Conservation (phyloP, 1,140 invertebrate genomes). For the Pissodes strobi region DNA sequence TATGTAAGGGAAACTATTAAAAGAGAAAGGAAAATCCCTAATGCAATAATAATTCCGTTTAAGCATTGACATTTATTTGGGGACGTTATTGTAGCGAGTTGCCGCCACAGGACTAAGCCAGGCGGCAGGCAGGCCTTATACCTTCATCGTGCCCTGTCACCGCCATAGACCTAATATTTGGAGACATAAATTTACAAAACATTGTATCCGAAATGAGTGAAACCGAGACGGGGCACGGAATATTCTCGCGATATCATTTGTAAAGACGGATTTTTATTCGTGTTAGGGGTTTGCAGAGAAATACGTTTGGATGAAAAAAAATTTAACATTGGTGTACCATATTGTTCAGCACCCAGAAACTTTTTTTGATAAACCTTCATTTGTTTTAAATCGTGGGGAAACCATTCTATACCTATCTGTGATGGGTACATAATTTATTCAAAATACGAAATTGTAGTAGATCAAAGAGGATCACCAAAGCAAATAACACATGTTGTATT, state of each 20-base stretch:
- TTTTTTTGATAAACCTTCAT: too few species aligned
- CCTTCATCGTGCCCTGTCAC: slow-evolving; percentile 40
- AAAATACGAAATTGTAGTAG: too few species aligned
- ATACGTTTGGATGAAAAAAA: too few species aligned
- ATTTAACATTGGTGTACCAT: too few species aligned
- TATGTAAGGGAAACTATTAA: slow-evolving; percentile 14
- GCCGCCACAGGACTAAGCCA: slow-evolving; percentile 23
- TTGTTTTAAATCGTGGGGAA: too few species aligned
- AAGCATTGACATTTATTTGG: slow-evolving; percentile 44
- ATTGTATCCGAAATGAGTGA: slow-evolving; percentile 48
- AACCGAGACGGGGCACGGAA: slow-evolving; percentile 25
- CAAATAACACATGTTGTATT: too few species aligned
- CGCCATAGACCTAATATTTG: slow-evolving; percentile 50
- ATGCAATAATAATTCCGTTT: slow-evolving; percentile 39
- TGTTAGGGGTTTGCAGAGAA: too few species aligned
- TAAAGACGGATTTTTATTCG: slow-evolving; percentile 32
- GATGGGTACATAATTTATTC: too few species aligned
- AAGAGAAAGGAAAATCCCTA: slow-evolving; percentile 31
- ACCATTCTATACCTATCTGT: too few species aligned
- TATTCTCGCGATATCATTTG: slow-evolving; percentile 43
- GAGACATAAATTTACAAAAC: slow-evolving; percentile 55
- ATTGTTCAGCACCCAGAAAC: too few species aligned
- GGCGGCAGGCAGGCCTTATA: slow-evolving; percentile 31
- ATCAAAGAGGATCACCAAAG: too few species aligned
- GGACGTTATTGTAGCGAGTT: slow-evolving; percentile 38